Evolutionary conservation across 2,888 invertebrate genomes (phyloP).

Genomic region (Plebejus melissa): DNA sequence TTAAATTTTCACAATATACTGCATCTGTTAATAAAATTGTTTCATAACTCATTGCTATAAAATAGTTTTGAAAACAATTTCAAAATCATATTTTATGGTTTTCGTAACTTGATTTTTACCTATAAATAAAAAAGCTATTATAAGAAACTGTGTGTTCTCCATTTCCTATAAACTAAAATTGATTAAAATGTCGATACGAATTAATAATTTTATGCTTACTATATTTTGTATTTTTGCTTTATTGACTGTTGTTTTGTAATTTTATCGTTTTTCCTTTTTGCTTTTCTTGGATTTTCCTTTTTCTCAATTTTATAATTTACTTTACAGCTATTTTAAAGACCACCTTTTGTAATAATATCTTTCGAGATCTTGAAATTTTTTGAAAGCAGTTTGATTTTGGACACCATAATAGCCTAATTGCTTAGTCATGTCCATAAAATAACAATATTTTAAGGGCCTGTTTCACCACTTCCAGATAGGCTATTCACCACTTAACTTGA

Average conservation of each 20-base stretch:
- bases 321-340: too few species aligned
- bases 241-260: not conserved
- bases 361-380: too few species aligned
- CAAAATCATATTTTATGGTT: not conserved
- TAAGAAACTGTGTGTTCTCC: not conserved
- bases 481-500: too few species aligned
- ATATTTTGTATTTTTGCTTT: constrained; percentile 26
- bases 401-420: too few species aligned
- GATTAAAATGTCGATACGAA: not conserved
- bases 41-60: not conserved
- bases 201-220: constrained; percentile 9
- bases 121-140: not conserved
- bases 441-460: too few species aligned
- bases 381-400: too few species aligned
- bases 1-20: not conserved
- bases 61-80: not conserved
- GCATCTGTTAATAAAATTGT: not conserved
- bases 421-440: too few species aligned
- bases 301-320: not conserved
- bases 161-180: not conserved
- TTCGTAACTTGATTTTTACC: not conserved
- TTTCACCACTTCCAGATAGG: too few species aligned
- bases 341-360: too few species aligned
- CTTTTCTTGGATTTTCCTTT: not conserved
- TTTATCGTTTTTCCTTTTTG: not conserved